Conservation (phyloP, 2,888 invertebrate genomes). For the Muscina levida region DNA sequence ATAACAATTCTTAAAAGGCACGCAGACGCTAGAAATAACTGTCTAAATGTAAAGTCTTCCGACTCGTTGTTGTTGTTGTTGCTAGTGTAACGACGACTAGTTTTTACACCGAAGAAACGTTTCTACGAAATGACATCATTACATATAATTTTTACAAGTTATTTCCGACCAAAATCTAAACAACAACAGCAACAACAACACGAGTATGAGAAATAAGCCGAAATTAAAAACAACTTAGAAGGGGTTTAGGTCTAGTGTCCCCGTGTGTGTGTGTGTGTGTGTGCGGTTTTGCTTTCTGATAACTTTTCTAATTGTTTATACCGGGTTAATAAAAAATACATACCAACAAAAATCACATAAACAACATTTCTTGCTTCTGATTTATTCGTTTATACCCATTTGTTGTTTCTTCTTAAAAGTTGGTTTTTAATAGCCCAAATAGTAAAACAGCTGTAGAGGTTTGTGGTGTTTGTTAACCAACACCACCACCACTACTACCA, state of each 20-base stretch:
- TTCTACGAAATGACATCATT: slow-evolving; percentile 53
- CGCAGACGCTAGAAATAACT: too few relatives aligned
- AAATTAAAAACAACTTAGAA: background rate
- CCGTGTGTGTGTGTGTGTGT: slow-evolving; percentile 27
- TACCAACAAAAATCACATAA: slow-evolving; percentile 19
- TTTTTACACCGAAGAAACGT: background rate
- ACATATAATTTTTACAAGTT: slow-evolving; percentile 17
- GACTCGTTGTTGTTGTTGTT: background rate
- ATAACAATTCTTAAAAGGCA: slow-evolving; percentile 4
- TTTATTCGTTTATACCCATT: too few relatives aligned
- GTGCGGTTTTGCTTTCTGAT: slow-evolving; percentile 34
- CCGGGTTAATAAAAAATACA: slow-evolving; percentile 12
- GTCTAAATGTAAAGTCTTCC: background rate
- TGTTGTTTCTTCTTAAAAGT: background rate
- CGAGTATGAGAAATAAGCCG: background rate
- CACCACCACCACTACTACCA: background rate
- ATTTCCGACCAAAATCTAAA: slow-evolving; percentile 6
- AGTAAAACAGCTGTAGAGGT: background rate
- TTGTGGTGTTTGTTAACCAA: too few relatives aligned
- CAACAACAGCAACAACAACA: background rate
- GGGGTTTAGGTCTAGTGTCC: background rate
- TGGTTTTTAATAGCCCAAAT: background rate
- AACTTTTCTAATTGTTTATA: slow-evolving; percentile 51
- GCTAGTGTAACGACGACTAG: too few relatives aligned
- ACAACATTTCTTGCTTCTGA: slow-evolving; percentile 35